Base-by-base conservation (phyloP, 2,888 invertebrate genomes). In the Xestia xanthographa region DNA sequence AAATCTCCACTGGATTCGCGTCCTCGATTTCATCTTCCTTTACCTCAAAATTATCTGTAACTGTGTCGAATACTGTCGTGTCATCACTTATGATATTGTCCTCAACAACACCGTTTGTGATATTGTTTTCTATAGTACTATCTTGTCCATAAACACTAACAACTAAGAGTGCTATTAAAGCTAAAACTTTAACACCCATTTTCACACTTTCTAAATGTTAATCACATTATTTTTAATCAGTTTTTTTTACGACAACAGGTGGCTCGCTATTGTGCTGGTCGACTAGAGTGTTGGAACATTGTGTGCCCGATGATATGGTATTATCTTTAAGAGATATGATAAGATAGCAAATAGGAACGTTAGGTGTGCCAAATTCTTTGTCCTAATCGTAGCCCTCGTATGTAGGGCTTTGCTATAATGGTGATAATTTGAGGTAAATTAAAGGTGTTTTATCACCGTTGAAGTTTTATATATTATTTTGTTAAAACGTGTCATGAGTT, bases 301-400 rank as follows among this genome's bases (percentile, higher is more conserved):
- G 94, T 95, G 94, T 94, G 94, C 93, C 92, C 91, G 91, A 90
- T 94, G 95, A 95, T 95, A 95, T 91, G 90, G 88, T 84, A 90
- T 95, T 96, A 96, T 96, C 96, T 92, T 88, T 84, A 84, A 82
- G 86, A 93, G 93, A 94, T 93, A 93, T 93, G 96, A 96, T 96
- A 96, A 96, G 96, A 96, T 96, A 96, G 91, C 88, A 93, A 96
- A 95, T 95, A 95, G 95, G 95, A 93, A 92, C 95, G 94, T 92
- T 95, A 92, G 96, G 96, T 94, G 96, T 94, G 96, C 96, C 96
- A 95, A 96, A 96, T 96, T 96, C 95, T 96, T 95, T 95, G 95
- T 95, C 92, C 94, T 95, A 93, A 96, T 94, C 94, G 88, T 79
- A 90, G 92, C 91, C 91, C 92, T 92, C 81, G 82, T 88, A 84